Base-by-base conservation (phyloP, 92 coral and sea anemone genomes). In the Epizoanthus scotinus region DNA sequence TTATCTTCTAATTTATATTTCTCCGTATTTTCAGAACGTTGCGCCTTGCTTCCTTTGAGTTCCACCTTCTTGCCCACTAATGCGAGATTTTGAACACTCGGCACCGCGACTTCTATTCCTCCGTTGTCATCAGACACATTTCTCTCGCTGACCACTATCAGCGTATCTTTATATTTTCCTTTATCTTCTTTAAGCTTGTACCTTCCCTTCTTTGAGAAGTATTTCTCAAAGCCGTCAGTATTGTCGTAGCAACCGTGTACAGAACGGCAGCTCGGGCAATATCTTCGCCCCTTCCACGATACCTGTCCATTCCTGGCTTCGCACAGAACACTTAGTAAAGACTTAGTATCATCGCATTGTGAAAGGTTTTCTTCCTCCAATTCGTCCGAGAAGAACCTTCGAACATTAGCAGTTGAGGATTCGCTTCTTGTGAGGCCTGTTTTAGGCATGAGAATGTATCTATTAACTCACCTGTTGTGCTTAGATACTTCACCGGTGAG, bases 211-310 rank as follows among this genome's bases (percentile, higher is more conserved):
- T 71, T 71, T 4, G 62, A 29, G 27, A 50, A 22, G 21, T 71
- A 17, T 27, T 71, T 71, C n/a, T 71, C 78, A 27, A 71, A 19
- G 13, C 78, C 61, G 26, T 52, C 44, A 71, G 60, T 53, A 25
- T 71, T 52, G 78, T 52, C 78, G 52, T 71, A 71, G 20, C 62
- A 71, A 71, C 78, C 63, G 17, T 71, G 78, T 25, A 47, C 54
- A 4, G 26, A 22, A 71, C 78, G 78, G 18, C 78, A 71, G 19
- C 52, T 25, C 24, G 78, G 78, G 40, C 78, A 71, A 26, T 71
- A 71, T 71, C 78, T 50, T 15, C 62, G 57, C 8, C 60, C 62
- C 52, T 71, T 71, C 21, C 63, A 17, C 24, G 78, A 71, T 49
- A 27, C 27, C 14, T 40, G 24, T 52, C 62, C 62, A 50, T 52